These are phyloP conservation scores for Nesidiocoris tenuis DNA, from an alignment of 2,888 invertebrate species.

Conservation along the genomic window DNA sequence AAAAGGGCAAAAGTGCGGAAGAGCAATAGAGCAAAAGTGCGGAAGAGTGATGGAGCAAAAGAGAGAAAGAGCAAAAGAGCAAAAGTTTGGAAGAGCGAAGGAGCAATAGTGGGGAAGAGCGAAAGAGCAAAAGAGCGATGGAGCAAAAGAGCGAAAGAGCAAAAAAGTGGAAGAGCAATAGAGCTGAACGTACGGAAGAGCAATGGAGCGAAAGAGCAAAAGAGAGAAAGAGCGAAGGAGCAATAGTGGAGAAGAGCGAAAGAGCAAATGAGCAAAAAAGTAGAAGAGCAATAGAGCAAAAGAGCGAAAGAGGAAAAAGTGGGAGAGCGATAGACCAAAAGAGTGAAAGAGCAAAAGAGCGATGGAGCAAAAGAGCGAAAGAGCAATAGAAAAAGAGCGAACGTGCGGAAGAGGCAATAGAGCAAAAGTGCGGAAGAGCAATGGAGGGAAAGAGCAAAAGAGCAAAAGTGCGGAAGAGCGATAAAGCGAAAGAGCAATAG, in stretches of 20 bases:
- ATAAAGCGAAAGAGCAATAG: not conserved
- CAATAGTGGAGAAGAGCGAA: constrained; percentile 3
- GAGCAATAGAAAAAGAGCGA: not conserved
- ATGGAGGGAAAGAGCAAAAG: not conserved
- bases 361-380: not conserved
- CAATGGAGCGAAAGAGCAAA: too few relatives aligned
- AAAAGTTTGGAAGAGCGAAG: too few relatives aligned
- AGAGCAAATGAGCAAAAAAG: not conserved
- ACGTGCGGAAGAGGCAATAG: too few relatives aligned
- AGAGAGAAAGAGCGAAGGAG: not conserved
- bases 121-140: not conserved
- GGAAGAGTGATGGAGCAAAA: too few relatives aligned
- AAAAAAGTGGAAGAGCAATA: not conserved
- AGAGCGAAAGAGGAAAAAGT: not conserved
- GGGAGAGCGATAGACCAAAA: not conserved
- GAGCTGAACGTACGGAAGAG: not conserved
- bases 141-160: too few relatives aligned
- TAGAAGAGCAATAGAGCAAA: not conserved
- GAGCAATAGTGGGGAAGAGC: not conserved
- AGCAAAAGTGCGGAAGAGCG: not conserved
- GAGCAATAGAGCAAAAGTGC: constrained; percentile 1
- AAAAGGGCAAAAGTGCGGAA: not conserved
- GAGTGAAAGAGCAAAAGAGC: not conserved
- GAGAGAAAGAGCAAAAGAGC: too few relatives aligned
- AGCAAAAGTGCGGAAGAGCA: not conserved